A percentile compares a stretch with the other conserved stretches of the same genome.
Evolutionary conservation across 2,888 invertebrate species (phyloP).

Genomic region (Scaeva pyrastri): DNA sequence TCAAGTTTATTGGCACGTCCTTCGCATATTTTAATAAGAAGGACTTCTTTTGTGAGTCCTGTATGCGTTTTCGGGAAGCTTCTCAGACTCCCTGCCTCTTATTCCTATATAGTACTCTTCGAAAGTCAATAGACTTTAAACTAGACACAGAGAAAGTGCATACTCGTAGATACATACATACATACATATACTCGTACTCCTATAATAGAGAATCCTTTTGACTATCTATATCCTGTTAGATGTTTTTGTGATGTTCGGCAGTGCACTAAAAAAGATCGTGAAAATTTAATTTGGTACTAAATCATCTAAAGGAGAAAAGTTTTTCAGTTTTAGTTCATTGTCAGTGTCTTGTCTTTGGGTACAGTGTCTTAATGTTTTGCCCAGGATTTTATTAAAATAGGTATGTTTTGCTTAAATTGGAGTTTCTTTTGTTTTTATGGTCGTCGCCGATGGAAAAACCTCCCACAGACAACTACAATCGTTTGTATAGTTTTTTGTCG

Average conservation of each 20-base stretch:
- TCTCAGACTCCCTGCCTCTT: neutral
- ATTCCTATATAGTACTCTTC: neutral
- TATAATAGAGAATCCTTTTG: slow-evolving; percentile 35
- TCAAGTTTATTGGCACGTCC: slow-evolving; percentile 67
- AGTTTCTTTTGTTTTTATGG: slow-evolving; percentile 12
- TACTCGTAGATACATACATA: no score
- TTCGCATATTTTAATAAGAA: slow-evolving; percentile 68
- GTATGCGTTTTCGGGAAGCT: slow-evolving; percentile 3
- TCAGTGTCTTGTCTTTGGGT: neutral
- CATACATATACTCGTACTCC: no score
- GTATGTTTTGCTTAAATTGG: slow-evolving; percentile 4
- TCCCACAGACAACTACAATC: neutral
- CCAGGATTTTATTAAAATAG: neutral
- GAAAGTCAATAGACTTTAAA: slow-evolving; percentile 36
- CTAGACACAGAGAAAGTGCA: no score
- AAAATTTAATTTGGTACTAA: slow-evolving; percentile 66
- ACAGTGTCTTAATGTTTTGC: neutral
- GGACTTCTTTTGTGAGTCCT: slow-evolving; percentile 29
- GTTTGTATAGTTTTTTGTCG: slow-evolving; percentile 5
- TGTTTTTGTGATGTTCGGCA: slow-evolving; percentile 16
- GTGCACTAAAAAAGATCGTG: slow-evolving; percentile 44
- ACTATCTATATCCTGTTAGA: neutral
- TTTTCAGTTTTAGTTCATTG: slow-evolving; percentile 38
- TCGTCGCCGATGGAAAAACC: neutral
- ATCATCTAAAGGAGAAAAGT: slow-evolving; percentile 62